Evolutionary conservation across 2,888 invertebrate genomes (phyloP).

Genomic region (Adineta ricciae): DNA sequence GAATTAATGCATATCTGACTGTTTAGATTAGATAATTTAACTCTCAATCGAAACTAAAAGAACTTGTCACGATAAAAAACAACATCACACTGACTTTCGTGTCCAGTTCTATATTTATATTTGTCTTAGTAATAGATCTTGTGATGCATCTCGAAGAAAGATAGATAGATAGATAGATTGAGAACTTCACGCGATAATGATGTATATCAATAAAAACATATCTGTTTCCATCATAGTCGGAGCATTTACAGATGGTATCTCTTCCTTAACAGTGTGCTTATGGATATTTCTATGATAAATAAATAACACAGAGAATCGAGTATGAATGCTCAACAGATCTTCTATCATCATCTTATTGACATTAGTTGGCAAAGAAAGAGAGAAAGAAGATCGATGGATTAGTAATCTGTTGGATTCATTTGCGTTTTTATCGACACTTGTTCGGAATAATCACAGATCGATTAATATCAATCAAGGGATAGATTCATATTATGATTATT

Average conservation of each 20-base stretch:
- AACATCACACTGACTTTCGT: background rate
- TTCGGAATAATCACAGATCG: background rate
- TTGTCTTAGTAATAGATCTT: background rate
- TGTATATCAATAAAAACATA: background rate
- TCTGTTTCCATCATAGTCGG: background rate
- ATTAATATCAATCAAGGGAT: background rate
- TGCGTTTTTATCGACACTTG: background rate
- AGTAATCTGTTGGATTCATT: background rate
- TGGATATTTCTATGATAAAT: background rate
- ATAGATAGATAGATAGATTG: background rate
- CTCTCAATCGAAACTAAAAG: background rate
- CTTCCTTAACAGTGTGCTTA: background rate
- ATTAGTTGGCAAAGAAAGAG: background rate
- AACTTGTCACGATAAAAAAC: background rate
- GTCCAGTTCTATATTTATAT: background rate
- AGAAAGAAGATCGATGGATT: background rate
- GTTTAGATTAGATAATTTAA: background rate
- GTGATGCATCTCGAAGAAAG: background rate
- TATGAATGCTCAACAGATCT: background rate
- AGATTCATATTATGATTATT: background rate
- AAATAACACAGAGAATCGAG: background rate
- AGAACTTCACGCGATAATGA: background rate
- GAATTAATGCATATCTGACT: background rate
- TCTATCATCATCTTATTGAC: background rate
- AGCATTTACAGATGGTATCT: background rate